Conservation (phyloP, 2,888 invertebrate species). For the Ferdinandea cuprea region DNA sequence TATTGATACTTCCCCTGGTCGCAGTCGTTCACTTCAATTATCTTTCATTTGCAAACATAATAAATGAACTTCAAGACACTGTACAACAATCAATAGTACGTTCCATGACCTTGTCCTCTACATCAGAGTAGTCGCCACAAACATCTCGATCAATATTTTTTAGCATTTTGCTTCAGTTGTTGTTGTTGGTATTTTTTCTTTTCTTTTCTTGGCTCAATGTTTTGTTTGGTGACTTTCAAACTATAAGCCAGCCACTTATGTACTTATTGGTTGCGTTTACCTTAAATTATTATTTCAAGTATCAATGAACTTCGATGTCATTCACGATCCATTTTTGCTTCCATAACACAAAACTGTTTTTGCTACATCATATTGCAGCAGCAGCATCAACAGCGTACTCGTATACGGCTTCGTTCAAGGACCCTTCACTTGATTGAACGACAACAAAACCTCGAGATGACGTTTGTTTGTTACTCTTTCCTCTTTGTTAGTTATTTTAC, state of each 20-base stretch:
- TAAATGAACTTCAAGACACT: conserved; percentile 4
- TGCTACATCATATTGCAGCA: conserved; percentile 5
- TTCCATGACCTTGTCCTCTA: conserved; percentile 18
- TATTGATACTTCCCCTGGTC: not conserved
- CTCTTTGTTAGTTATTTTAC: not conserved
- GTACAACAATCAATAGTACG: not conserved
- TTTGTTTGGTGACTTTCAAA: too few species aligned
- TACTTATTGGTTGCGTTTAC: conserved; percentile 1
- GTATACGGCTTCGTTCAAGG: conserved; percentile 1
- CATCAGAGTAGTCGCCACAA: not conserved
- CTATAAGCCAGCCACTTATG: not conserved
- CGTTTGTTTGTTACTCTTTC: too few species aligned
- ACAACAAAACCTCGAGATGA: conserved; percentile 14
- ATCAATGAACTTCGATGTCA: conserved; percentile 3
- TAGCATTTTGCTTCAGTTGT: too few species aligned
- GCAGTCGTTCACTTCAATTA: conserved; percentile 5
- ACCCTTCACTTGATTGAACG: conserved; percentile 11
- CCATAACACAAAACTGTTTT: not conserved
- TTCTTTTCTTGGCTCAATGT: too few species aligned
- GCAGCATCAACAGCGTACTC: too few species aligned
- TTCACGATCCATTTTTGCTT: too few species aligned
- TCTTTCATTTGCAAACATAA: conserved; percentile 2
- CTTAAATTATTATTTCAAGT: conserved; percentile 17
- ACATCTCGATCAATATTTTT: not conserved
- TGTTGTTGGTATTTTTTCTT: too few species aligned